These are phyloP conservation scores for Chroicocephalus ridibundus DNA, from an alignment of 2,113 vertebrate species.

Conservation along the genomic window DNA sequence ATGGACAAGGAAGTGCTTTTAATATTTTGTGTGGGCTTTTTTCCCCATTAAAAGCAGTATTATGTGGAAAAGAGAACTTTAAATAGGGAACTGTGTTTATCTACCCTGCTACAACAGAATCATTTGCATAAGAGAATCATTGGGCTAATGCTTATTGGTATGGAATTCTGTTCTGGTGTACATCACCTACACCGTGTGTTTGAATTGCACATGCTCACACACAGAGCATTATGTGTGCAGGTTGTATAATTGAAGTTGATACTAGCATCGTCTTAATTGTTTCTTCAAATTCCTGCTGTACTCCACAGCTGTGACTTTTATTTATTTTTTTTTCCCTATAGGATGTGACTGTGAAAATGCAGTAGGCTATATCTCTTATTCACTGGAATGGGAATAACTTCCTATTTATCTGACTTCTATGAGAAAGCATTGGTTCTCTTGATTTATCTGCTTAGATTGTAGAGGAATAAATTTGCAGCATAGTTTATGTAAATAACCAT, in stretches of 20 bases:
- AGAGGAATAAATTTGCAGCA: neutral
- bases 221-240: neutral
- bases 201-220: fast-evolving
- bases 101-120: neutral
- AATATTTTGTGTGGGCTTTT: neutral
- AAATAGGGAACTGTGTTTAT: neutral
- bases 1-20: neutral
- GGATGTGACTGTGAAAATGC: neutral
- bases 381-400: neutral
- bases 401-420: neutral
- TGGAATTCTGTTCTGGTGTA: neutral
- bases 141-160: neutral
- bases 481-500: neutral
- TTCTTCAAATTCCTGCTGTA: neutral
- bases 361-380: neutral
- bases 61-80: neutral
- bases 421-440: neutral
- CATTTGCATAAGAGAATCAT: neutral
- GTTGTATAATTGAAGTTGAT: neutral
- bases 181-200: neutral
- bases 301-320: fast-evolving
- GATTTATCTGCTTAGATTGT: neutral
- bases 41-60: neutral
- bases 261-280: neutral
- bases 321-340: neutral